phyloP scores from a whole-genome alignment of 2,113 vertebrate species.

The Phylloscopus whistleri region DNA sequence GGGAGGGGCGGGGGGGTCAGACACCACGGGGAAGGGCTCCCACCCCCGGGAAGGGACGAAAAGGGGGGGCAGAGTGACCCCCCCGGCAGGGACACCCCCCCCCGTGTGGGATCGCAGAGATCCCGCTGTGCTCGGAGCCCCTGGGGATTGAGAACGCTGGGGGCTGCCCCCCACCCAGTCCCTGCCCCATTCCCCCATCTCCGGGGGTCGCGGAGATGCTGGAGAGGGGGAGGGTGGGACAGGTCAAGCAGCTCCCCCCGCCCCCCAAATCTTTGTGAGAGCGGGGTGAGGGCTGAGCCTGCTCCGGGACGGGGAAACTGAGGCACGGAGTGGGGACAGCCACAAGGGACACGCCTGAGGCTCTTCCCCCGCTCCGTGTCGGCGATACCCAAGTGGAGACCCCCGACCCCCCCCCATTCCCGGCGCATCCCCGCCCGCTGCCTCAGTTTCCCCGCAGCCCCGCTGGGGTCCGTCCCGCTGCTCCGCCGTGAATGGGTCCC shows the following conservation, averaged over 20 bases:
- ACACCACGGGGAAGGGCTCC: too few species aligned
- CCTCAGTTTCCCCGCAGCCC: background rate
- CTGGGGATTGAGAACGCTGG: background rate
- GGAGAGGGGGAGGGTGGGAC: too few species aligned
- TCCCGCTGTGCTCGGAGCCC: background rate
- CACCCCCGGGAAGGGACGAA: too few species aligned
- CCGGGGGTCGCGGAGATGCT: background rate
- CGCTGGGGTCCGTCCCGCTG: background rate
- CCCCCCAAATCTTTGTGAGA: background rate
- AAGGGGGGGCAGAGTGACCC: background rate
- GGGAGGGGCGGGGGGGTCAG: background rate
- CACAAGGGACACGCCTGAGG: background rate
- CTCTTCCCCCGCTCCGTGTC: background rate
- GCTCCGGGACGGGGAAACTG: background rate
- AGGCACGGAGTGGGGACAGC: background rate
- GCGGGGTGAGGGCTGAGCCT: background rate
- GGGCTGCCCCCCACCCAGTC: too few species aligned
- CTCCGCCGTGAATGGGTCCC: background rate
- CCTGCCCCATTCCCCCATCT: rapidly evolving
- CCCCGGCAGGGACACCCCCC: background rate
- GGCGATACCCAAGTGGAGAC: rapidly evolving
- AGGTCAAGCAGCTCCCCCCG: too few species aligned
- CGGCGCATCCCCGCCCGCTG: background rate
- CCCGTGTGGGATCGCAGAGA: background rate
- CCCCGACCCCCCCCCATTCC: background rate